phyloP scores from a whole-genome alignment of 1,140 invertebrate species.

The Drosophila sp. region DNA sequence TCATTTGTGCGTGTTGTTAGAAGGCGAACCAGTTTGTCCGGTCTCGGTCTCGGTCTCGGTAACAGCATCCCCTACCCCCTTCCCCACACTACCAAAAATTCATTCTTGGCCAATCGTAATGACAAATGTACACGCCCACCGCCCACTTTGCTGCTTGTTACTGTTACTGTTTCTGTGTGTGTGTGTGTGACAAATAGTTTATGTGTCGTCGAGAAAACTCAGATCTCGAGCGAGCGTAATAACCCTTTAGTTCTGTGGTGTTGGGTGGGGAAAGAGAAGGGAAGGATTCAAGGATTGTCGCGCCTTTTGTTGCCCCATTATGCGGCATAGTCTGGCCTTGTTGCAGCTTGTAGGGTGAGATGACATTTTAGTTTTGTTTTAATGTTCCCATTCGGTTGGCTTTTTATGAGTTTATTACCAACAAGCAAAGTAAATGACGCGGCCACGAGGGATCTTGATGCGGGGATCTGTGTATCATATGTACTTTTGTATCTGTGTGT shows the following conservation, averaged over 20 bases:
- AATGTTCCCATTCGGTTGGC: conserved; percentile 67
- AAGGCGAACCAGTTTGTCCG: conserved; percentile 62
- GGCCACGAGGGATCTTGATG: conserved; percentile 20
- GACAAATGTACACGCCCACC: conserved; percentile 74
- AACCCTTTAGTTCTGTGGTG: conserved; percentile 13
- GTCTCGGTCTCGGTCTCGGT: conserved; percentile 21
- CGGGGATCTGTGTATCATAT: conserved; percentile 24
- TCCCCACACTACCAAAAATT: no score
- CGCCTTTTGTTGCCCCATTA: conserved; percentile 60
- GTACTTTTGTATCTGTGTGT: conserved; percentile 33
- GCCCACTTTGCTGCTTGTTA: conserved; percentile 43
- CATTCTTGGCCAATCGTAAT: conserved; percentile 50
- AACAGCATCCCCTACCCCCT: not conserved
- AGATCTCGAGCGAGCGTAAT: conserved; percentile 15
- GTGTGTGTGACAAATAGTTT: conserved; percentile 49
- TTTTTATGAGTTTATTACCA: conserved; percentile 84
- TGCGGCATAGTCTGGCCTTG: conserved; percentile 55
- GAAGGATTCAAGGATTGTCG: conserved; percentile 29
- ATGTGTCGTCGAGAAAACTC: not conserved
- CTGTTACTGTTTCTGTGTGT: conserved; percentile 12
- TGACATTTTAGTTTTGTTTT: conserved; percentile 83
- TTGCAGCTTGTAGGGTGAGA: conserved; percentile 49
- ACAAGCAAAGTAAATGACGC: conserved; percentile 51
- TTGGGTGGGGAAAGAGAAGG: not conserved
- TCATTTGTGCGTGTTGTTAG: conserved; percentile 63